Conservation (phyloP, 2,797 vertebrate species). For the Syngnathus acus region DNA sequence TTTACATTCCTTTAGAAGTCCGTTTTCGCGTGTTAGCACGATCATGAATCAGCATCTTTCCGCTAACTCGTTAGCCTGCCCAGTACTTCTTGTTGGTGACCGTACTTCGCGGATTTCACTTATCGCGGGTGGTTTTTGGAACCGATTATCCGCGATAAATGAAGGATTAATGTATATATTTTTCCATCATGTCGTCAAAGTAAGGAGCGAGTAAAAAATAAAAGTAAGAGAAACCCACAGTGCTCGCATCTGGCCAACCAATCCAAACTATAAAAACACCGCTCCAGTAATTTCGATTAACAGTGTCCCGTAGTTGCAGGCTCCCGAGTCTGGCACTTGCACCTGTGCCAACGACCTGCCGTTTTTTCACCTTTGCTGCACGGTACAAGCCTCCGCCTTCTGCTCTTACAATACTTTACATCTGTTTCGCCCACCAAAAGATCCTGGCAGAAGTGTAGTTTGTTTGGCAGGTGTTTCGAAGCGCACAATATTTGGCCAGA, state of each 20-base stretch:
- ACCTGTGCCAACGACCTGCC: conserved; percentile 1
- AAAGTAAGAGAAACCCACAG: background rate
- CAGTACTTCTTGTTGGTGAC: too few relatives aligned
- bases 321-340: background rate
- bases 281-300: background rate
- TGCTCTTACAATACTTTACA: background rate
- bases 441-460: background rate
- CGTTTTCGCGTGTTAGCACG: too few relatives aligned
- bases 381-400: background rate
- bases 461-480: background rate
- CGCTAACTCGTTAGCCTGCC: too few relatives aligned
- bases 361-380: background rate
- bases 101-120: too few relatives aligned
- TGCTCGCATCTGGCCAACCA: background rate
- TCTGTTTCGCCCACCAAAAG: background rate
- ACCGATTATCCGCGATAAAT: too few relatives aligned
- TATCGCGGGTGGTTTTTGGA: too few relatives aligned
- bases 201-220: too few relatives aligned
- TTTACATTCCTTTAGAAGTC: too few relatives aligned
- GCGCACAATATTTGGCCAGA: background rate
- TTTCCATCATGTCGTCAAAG: too few relatives aligned
- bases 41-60: too few relatives aligned
- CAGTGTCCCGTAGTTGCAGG: background rate
- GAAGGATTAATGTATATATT: too few relatives aligned
- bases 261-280: background rate